Percentiles rank a stretch among this genome's conserved stretches.
These are phyloP conservation scores for Drosophila pallidifrons DNA, from an alignment of 1,140 invertebrate species.

Conservation along the genomic window DNA sequence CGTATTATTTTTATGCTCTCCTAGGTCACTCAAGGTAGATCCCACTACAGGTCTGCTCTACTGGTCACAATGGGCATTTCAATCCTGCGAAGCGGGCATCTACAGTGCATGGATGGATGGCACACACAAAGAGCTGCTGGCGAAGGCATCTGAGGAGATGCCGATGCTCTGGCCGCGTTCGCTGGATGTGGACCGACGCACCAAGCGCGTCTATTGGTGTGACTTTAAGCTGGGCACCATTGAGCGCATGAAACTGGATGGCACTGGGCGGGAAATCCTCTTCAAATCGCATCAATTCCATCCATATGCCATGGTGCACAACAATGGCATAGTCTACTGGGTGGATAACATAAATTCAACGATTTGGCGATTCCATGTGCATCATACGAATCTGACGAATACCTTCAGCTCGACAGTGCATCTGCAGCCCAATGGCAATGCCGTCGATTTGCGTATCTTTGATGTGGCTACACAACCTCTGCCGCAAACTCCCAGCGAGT, in stretches of 20 bases:
- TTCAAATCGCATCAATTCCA: slow-evolving; percentile 87
- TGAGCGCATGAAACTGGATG: slow-evolving; percentile 91
- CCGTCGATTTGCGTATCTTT: slow-evolving; percentile 70
- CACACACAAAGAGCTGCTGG: slow-evolving; percentile 86
- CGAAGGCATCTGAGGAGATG: slow-evolving; percentile 84
- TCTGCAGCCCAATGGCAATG: slow-evolving; percentile 56
- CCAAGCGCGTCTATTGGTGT: slow-evolving; percentile 91
- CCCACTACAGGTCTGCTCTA: slow-evolving; percentile 87
- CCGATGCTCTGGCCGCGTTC: slow-evolving; percentile 93
- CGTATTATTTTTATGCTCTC: slow-evolving; percentile 1
- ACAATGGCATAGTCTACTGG: slow-evolving; percentile 89
- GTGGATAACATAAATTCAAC: slow-evolving; percentile 86
- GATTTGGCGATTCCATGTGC: slow-evolving; percentile 64
- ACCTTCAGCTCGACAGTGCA: slow-evolving; percentile 70
- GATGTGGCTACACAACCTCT: slow-evolving; percentile 61
- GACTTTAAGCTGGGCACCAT: slow-evolving; percentile 87
- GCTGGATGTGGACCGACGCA: slow-evolving; percentile 92
- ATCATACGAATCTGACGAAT: slow-evolving; percentile 54
- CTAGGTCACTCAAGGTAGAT: slow-evolving; percentile 73
- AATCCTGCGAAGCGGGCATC: slow-evolving; percentile 75
- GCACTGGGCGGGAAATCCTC: slow-evolving; percentile 88
- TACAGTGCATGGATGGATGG: slow-evolving; percentile 95
- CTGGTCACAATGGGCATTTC: slow-evolving; percentile 89
- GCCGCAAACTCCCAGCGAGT: slow-evolving; percentile 58
- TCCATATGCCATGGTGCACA: slow-evolving; percentile 90